A percentile compares a stretch with the other conserved stretches of the same genome.
These are phyloP conservation scores for Hyles lineata DNA, from an alignment of 2,888 invertebrate genomes.

Conservation along the genomic window DNA sequence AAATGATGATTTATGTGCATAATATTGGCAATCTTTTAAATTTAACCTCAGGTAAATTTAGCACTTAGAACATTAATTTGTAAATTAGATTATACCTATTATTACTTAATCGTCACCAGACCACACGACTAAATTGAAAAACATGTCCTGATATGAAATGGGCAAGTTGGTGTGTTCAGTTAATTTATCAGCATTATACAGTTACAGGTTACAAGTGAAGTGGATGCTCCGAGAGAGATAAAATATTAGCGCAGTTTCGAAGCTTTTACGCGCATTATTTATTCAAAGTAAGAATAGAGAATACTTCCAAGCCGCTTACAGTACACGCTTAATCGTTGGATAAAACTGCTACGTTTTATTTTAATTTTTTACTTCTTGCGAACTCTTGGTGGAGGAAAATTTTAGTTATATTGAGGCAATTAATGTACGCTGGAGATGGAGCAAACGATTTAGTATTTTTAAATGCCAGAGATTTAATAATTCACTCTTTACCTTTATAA, in stretches of 20 bases:
- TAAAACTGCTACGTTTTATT: slow-evolving; percentile 17
- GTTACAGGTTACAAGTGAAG: slow-evolving; percentile 40
- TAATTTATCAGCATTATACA: slow-evolving; percentile 29
- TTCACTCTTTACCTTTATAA: no score
- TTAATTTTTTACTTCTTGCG: background rate
- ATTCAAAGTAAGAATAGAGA: slow-evolving; percentile 72
- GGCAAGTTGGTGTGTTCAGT: background rate
- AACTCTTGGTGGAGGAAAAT: background rate
- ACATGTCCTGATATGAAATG: background rate
- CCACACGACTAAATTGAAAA: background rate
- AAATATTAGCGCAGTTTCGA: slow-evolving; percentile 67
- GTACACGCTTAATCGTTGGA: slow-evolving; percentile 37
- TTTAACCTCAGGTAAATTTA: no score
- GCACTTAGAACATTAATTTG: no score
- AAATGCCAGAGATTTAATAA: no score
- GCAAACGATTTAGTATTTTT: background rate
- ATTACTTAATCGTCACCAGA: background rate
- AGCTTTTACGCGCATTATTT: slow-evolving; percentile 77
- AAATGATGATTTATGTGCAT: no score
- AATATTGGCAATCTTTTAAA: no score
- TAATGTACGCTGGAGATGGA: background rate
- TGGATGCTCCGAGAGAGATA: slow-evolving; percentile 47
- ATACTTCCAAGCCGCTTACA: slow-evolving; percentile 53
- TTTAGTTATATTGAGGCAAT: background rate
- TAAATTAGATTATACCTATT: background rate